Percentiles rank a stretch among this genome's conserved stretches.
These are phyloP conservation scores for Umimayanthus kanabou DNA, from an alignment of 92 coral and sea anemone genomes.

Conservation along the genomic window DNA sequence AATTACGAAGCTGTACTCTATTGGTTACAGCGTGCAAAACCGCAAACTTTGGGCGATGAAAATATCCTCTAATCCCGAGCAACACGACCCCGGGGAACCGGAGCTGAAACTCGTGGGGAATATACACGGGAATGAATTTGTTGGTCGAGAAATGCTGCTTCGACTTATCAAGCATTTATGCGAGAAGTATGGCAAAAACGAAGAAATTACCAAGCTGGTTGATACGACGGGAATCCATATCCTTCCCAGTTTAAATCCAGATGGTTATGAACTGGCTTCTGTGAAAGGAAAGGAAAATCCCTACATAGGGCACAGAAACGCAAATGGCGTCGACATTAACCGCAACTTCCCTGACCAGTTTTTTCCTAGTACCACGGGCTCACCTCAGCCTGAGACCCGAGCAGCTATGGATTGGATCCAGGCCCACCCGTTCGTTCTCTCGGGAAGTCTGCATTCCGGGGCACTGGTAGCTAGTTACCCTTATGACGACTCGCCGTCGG, in stretches of 20 bases:
- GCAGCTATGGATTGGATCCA: slow-evolving; percentile 91
- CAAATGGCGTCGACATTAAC: slow-evolving; percentile 88
- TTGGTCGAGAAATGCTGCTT: slow-evolving; percentile 84
- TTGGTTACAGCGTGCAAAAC: slow-evolving; percentile 96
- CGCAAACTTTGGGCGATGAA: slow-evolving; percentile 96
- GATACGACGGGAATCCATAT: slow-evolving; percentile 88
- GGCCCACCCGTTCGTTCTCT: slow-evolving; percentile 82
- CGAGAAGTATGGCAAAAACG: slow-evolving; percentile 73
- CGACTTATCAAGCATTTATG: slow-evolving; percentile 79
- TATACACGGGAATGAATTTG: slow-evolving; percentile 92
- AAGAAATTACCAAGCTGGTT: slow-evolving; percentile 65
- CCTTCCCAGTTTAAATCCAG: slow-evolving; percentile 94
- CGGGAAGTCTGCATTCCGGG: slow-evolving; percentile 93
- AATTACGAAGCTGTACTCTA: slow-evolving; percentile 84
- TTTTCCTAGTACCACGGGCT: slow-evolving; percentile 89
- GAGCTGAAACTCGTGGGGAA: slow-evolving; percentile 87
- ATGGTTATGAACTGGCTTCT: slow-evolving; percentile 92
- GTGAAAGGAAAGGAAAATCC: slow-evolving; percentile 67
- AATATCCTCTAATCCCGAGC: slow-evolving; percentile 83
- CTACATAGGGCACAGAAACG: slow-evolving; percentile 80
- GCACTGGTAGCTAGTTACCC: slow-evolving; percentile 95
- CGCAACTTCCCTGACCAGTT: slow-evolving; percentile 99
- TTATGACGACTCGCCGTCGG: slow-evolving; percentile 97
- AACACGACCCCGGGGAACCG: slow-evolving; percentile 93
- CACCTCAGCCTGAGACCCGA: slow-evolving; percentile 87